These are phyloP conservation scores for Dinomys branickii DNA, from an alignment of 2,113 vertebrate genomes.

Conservation along the genomic window DNA sequence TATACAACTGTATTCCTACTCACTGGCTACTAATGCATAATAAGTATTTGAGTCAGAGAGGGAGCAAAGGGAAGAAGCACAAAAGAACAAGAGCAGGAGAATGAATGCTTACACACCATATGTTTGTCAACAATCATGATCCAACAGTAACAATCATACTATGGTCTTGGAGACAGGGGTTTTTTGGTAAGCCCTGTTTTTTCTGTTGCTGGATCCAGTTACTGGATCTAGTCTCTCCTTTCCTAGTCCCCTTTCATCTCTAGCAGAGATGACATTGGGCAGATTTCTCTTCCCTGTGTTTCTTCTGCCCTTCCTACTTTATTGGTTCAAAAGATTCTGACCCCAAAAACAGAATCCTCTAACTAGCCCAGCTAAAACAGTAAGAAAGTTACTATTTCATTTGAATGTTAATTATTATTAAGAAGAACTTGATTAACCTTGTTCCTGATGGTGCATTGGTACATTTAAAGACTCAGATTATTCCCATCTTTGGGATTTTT, in stretches of 20 bases:
- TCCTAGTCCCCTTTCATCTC: neutral
- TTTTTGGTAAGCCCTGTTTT: neutral
- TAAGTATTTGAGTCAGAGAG: neutral
- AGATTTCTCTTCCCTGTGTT: neutral
- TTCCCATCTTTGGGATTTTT: neutral
- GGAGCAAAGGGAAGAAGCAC: neutral
- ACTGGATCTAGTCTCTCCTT: neutral
- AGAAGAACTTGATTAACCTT: neutral
- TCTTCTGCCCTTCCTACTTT: neutral
- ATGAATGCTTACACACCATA: neutral
- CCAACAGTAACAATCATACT: neutral
- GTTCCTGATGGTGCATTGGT: neutral
- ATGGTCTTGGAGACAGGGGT: neutral
- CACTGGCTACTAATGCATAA: neutral
- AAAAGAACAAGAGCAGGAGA: neutral
- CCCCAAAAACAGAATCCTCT: neutral
- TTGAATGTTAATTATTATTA: neutral
- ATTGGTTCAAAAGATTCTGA: neutral
- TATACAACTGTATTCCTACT: neutral
- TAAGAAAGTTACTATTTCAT: neutral
- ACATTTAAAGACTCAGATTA: neutral
- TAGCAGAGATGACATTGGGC: neutral
- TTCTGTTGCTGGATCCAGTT: neutral
- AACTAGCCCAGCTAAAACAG: neutral
- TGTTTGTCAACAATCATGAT: neutral